Conservation (phyloP, 30 jellyfish, hydroid and myxozoan species). For the Mastigias papua region DNA sequence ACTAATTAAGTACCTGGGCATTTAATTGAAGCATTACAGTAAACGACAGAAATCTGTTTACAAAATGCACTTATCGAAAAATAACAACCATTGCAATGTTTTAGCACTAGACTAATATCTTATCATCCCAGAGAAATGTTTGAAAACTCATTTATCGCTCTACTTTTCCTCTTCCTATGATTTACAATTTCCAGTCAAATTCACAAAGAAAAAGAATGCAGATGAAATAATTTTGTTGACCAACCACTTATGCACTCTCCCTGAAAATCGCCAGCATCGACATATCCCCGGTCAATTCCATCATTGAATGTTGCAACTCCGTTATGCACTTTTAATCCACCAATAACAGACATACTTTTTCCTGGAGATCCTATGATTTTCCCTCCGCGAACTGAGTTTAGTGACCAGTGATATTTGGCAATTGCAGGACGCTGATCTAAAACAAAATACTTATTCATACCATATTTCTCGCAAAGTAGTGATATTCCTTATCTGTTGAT, state of each 20-base stretch:
- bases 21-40: too few species aligned
- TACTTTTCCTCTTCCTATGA: neutral
- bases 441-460: neutral
- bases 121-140: too few species aligned
- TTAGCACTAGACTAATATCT: too few species aligned
- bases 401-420: slow-evolving; percentile 85
- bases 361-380: slow-evolving; percentile 88
- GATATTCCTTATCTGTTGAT: too few species aligned
- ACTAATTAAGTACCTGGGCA: too few species aligned
- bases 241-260: slow-evolving; percentile 98
- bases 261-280: slow-evolving; percentile 98
- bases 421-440: slow-evolving; percentile 46
- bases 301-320: slow-evolving; percentile 93
- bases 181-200: neutral
- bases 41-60: too few species aligned
- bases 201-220: neutral
- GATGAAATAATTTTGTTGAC: slow-evolving; percentile 1
- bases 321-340: slow-evolving; percentile 81
- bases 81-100: too few species aligned
- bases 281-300: slow-evolving; percentile 80
- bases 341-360: slow-evolving; percentile 79
- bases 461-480: too few species aligned
- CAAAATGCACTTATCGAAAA: too few species aligned
- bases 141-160: too few species aligned
- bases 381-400: slow-evolving; percentile 69